Percentiles rank a stretch among this genome's conserved stretches.
These are phyloP conservation scores for Damaliscus lunatus DNA, from an alignment of 2,113 vertebrate species.

Conservation along the genomic window DNA sequence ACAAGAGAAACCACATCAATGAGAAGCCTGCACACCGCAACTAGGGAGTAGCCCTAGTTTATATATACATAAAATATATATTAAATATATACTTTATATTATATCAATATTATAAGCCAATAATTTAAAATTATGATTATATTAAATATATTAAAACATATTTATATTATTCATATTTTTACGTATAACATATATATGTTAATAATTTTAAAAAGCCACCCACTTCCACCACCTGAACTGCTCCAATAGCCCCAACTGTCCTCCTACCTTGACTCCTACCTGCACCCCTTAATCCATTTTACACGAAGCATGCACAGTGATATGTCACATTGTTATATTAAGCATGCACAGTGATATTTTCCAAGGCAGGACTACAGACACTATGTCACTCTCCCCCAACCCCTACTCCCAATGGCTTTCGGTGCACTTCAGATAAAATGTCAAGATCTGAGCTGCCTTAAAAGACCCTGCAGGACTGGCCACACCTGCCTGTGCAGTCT, in stretches of 20 bases:
- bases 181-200: not conserved
- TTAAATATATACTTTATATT: not conserved
- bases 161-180: not conserved
- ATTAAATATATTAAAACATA: not conserved
- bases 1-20: not conserved
- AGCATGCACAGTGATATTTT: not conserved
- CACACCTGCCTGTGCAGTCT: not conserved
- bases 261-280: not conserved
- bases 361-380: not conserved
- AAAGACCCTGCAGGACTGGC: not conserved
- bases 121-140: not conserved
- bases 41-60: not conserved
- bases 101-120: not conserved
- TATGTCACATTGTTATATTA: not conserved
- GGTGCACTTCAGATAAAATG: conserved; percentile 22
- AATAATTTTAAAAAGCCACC: not conserved
- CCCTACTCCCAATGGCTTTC: not conserved
- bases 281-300: not conserved
- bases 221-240: not conserved
- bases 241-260: not conserved
- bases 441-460: not conserved
- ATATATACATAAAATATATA: not conserved
- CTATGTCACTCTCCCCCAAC: not conserved
- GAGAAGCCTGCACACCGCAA: not conserved
- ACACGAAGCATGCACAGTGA: not conserved